A percentile compares a stretch with the other conserved stretches of the same genome.
These are phyloP conservation scores for Melitaea athalia DNA, from an alignment of 2,888 invertebrate species.

Conservation along the genomic window DNA sequence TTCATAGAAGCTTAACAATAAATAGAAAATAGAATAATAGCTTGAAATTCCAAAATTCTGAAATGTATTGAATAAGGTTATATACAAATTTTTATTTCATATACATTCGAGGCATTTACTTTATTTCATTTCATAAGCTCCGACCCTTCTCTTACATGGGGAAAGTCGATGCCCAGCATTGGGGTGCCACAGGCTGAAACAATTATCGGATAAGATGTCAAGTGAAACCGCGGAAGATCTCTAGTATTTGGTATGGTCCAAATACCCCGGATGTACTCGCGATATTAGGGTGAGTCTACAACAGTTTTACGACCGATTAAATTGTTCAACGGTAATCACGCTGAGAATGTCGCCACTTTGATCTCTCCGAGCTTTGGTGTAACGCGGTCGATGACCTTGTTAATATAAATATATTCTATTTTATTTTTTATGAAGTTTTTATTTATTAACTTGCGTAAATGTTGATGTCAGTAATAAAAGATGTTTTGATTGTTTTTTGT, in stretches of 20 bases:
- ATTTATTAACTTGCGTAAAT: slow-evolving; percentile 5
- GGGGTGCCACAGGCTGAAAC: background rate
- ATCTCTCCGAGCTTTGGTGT: slow-evolving; percentile 18
- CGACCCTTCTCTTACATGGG: no score
- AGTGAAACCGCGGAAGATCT: background rate
- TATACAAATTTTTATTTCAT: no score
- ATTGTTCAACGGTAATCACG: slow-evolving; percentile 24
- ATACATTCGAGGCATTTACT: no score
- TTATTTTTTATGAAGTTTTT: slow-evolving; percentile 9
- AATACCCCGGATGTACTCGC: slow-evolving; percentile 21
- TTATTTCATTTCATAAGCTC: no score
- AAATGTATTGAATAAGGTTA: no score
- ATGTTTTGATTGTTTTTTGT: background rate
- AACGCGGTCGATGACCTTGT: slow-evolving; percentile 25
- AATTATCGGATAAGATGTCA: background rate
- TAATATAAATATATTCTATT: slow-evolving; percentile 13
- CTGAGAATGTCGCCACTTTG: slow-evolving; percentile 24
- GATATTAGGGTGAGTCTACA: slow-evolving; percentile 24
- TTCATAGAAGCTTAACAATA: no score
- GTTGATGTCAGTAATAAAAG: background rate
- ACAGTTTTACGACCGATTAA: slow-evolving; percentile 29
- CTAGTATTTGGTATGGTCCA: background rate
- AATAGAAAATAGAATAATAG: no score
- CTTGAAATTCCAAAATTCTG: no score
- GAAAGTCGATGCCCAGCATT: no score